Evolutionary conservation across 2,797 vertebrate species (phyloP).

Genomic region (Microctenopoma steveboyesi): DNA sequence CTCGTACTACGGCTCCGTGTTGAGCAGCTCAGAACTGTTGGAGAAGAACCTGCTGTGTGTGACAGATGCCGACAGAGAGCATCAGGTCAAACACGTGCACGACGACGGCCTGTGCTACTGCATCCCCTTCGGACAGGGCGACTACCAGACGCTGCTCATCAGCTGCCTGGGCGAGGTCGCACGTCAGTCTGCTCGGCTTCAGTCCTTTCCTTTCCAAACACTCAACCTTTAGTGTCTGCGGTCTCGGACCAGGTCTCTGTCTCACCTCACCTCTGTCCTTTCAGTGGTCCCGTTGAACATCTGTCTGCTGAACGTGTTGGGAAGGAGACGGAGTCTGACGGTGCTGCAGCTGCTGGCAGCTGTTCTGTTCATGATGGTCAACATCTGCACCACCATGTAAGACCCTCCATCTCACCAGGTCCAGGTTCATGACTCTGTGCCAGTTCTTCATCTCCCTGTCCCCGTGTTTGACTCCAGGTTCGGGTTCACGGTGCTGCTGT

Average conservation of each 20-base stretch:
- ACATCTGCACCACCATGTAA: conserved; percentile 93
- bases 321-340: conserved; percentile 85
- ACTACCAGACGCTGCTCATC: conserved; percentile 93
- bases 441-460: background rate
- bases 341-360: conserved; percentile 87
- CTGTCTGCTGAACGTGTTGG: conserved; percentile 87
- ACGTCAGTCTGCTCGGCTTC: conserved; percentile 59
- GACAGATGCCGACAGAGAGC: conserved; percentile 39
- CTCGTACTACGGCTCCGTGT: conserved; percentile 90
- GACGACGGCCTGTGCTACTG: conserved; percentile 84
- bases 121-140: conserved; percentile 79
- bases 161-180: conserved; percentile 91
- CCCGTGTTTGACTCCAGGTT: conserved; percentile 73
- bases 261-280: conserved; percentile 5
- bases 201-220: too few species aligned
- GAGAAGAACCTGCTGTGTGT: conserved; percentile 89
- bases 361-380: conserved; percentile 90
- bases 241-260: background rate
- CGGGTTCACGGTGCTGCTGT: conserved; percentile 88
- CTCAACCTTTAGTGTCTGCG: too few species aligned
- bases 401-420: background rate
- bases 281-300: conserved; percentile 93
- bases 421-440: background rate
- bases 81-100: conserved; percentile 51
- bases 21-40: conserved; percentile 91